A percentile compares a stretch with the other conserved stretches of the same genome.
These are phyloP conservation scores for Phenganax subtilis DNA, from an alignment of 92 coral and sea anemone species.

Conservation along the genomic window DNA sequence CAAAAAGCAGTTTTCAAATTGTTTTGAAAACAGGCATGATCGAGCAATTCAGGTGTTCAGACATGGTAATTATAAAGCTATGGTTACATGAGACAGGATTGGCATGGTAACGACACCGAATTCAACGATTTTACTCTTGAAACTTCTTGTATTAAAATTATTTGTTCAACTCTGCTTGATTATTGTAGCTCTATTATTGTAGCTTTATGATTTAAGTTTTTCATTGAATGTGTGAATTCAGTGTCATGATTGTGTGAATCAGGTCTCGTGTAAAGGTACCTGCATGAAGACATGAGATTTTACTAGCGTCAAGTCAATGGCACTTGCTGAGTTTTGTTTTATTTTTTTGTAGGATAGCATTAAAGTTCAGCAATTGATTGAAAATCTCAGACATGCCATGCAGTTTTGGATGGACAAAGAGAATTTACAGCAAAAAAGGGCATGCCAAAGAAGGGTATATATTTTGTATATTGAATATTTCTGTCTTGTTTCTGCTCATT, in stretches of 20 bases:
- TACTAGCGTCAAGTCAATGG: neutral
- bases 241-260: too few species aligned
- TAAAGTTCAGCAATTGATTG: slow-evolving; percentile 8
- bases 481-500: too few species aligned
- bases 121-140: too few species aligned
- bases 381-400: slow-evolving; percentile 19
- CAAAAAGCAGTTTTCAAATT: slow-evolving; percentile 2
- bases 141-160: too few species aligned
- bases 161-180: too few species aligned
- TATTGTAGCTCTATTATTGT: too few species aligned
- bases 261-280: too few species aligned
- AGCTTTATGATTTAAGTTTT: too few species aligned
- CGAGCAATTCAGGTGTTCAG: slow-evolving; percentile 1
- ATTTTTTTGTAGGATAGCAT: neutral
- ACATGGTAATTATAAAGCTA: neutral
- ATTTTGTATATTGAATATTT: neutral
- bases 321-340: neutral
- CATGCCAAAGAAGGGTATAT: neutral
- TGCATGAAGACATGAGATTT: too few species aligned
- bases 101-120: too few species aligned
- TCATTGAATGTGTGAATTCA: too few species aligned
- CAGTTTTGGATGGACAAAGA: slow-evolving; percentile 24
- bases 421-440: neutral
- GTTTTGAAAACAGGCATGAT: slow-evolving; percentile 15
- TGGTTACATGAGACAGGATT: neutral